phyloP scores from a whole-genome alignment of 2,113 vertebrate species.

The Aythya baeri region DNA sequence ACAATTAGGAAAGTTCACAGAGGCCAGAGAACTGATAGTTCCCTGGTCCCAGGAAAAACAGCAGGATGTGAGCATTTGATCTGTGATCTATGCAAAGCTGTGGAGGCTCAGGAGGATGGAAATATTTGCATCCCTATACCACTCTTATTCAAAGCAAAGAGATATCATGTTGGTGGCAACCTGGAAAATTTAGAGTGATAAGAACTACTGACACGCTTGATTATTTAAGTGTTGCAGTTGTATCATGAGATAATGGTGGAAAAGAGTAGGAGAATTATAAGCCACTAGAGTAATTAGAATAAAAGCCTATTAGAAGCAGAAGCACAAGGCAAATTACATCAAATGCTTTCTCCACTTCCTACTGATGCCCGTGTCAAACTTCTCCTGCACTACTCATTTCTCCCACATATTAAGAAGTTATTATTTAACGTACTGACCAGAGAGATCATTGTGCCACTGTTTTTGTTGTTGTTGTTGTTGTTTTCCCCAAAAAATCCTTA shows the following conservation, averaged over 20 bases:
- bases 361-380: neutral
- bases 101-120: neutral
- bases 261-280: neutral
- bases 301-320: neutral
- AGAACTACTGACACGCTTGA: neutral
- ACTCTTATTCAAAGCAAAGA: neutral
- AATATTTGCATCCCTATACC: neutral
- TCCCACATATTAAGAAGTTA: neutral
- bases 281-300: neutral
- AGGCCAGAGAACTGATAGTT: neutral
- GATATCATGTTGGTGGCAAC: neutral
- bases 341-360: neutral
- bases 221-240: neutral
- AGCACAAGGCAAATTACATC: neutral
- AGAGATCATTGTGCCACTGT: neutral
- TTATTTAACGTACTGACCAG: neutral
- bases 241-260: neutral
- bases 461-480: neutral
- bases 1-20: neutral
- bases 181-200: neutral
- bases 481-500: neutral
- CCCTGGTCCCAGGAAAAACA: neutral
- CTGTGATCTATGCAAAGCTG: neutral
- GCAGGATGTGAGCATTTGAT: neutral
- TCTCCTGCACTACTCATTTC: neutral